Evolutionary conservation across 2,113 vertebrate species (phyloP), one percentile per base, ranked within the genome.

Genomic region (Drymodes brunneopygia): DNA sequence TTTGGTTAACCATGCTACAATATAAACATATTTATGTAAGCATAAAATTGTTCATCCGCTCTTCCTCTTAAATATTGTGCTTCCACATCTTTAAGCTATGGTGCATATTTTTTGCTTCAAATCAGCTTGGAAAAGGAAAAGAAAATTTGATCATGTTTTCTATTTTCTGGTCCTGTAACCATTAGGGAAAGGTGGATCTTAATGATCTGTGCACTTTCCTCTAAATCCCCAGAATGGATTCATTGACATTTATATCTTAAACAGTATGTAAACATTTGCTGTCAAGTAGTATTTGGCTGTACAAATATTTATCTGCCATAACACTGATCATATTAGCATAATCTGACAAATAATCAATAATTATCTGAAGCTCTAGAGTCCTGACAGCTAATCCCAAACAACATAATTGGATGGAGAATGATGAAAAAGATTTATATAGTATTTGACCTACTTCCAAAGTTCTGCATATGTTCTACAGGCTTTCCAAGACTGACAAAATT

Each of bases 331-430:
- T 57, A 91, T 89, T 84, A 93, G 5, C 58, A 89, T 94, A 87
- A 92, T 91, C 83, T 94, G 94, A 91, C 83, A 96, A 97, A 90
- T 85, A 88, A 91, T 96, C 85, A 94, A 86, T 94, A 69, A 75
- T 91, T 90, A 28, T 70, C 31, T 84, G 44, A 77, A 85, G 38
- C 14, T 81, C 42, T 53, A 54, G 36, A 69, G 28, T 40, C 50
- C 58, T 17, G 7, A 62, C 7, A 57, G 48, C 18, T 93, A 92
- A 86, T 74, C 35, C 51, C 70, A 81, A 79, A 60, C 48, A 70
- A 9, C 10, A 7, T 83, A 75, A 61, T 53, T 83, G 51, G 44
- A 84, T 66, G 45, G 29, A 57, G 38, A 92, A 70, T 19, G 2
- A 78, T 65, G 47, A 56, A 83, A 92, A 92, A 56, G 3, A 79